Evolutionary conservation across 2,113 vertebrate genomes (phyloP).

Genomic region (Dromaius novaehollandiae): DNA sequence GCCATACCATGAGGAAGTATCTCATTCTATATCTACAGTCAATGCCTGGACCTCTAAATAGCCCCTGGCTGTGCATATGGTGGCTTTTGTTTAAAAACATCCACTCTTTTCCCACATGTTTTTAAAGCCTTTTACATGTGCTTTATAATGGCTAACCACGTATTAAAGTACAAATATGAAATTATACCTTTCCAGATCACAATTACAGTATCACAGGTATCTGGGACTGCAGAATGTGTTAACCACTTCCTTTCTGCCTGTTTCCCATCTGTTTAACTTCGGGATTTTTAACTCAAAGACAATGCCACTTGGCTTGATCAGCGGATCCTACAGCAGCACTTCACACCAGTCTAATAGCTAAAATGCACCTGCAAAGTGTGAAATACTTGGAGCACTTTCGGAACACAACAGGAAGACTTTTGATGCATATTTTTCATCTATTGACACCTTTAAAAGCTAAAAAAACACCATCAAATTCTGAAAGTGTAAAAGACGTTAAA

Average conservation of each 20-base stretch:
- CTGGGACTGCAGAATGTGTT: neutral
- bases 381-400: neutral
- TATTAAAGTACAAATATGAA: accelerated
- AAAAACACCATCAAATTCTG: neutral
- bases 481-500: conserved; percentile 10
- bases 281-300: neutral
- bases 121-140: neutral
- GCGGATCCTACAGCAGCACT: neutral
- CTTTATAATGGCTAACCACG: neutral
- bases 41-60: neutral
- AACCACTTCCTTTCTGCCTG: neutral
- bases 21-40: neutral
- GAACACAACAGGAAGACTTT: neutral
- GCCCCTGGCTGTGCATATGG: neutral
- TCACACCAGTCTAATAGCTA: neutral
- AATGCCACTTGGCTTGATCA: neutral
- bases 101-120: neutral
- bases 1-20: neutral
- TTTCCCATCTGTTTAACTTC: neutral
- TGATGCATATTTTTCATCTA: neutral
- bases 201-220: neutral
- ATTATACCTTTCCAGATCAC: neutral
- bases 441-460: neutral
- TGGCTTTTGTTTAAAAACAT: neutral
- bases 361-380: neutral